phyloP scores from a whole-genome alignment of 2,888 invertebrate species.

The Aromia moschata region DNA sequence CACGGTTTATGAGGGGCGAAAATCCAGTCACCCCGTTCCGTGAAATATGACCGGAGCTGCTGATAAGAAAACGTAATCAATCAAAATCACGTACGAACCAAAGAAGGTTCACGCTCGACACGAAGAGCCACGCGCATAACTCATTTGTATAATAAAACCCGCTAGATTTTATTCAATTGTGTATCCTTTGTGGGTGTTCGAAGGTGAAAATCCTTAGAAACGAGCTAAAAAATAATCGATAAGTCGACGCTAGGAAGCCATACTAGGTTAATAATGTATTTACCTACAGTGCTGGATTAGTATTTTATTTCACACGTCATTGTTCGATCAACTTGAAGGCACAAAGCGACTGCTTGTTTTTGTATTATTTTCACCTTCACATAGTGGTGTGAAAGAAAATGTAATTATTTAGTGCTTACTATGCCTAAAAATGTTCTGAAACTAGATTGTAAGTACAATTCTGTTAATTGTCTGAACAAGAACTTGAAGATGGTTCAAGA shows the following conservation, averaged over 20 bases:
- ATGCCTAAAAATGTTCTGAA: too few relatives aligned
- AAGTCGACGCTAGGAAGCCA: background rate
- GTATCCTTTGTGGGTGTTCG: background rate
- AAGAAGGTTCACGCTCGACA: background rate
- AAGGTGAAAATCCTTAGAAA: background rate
- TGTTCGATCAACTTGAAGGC: too few relatives aligned
- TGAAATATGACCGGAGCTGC: background rate
- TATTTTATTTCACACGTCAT: too few relatives aligned
- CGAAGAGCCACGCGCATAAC: slow-evolving; percentile 4
- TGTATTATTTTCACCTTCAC: too few relatives aligned
- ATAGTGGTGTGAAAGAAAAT: too few relatives aligned
- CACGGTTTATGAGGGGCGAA: background rate
- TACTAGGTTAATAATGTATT: background rate
- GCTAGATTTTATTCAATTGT: background rate
- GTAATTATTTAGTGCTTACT: too few relatives aligned
- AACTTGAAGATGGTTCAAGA: too few relatives aligned
- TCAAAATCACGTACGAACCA: slow-evolving; percentile 10
- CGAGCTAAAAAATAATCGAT: too few relatives aligned
- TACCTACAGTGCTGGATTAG: background rate
- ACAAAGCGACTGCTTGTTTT: too few relatives aligned
- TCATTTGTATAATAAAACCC: slow-evolving; percentile 1
- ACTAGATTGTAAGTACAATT: too few relatives aligned
- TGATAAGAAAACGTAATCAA: slow-evolving; percentile 7
- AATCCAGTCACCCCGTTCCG: background rate
- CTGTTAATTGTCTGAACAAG: too few relatives aligned